phyloP scores from a whole-genome alignment of 2,888 invertebrate genomes.

The Halictus ligatus region DNA sequence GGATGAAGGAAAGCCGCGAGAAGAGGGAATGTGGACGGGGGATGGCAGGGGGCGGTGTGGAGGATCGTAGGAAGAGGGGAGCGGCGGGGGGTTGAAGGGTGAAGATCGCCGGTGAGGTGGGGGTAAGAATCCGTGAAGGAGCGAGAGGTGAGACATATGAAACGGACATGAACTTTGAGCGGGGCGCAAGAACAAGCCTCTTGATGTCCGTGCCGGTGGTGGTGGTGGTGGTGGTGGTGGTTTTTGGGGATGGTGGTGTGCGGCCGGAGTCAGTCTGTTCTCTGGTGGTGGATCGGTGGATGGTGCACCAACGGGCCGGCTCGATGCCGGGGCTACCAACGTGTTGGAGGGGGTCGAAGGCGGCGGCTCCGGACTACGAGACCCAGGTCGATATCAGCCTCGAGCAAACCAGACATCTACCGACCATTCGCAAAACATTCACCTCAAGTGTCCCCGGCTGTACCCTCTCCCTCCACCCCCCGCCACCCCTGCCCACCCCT shows the following conservation, averaged over 20 bases:
- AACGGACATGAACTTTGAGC: conserved; percentile 80
- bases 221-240: conserved; percentile 36
- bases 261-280: conserved; percentile 54
- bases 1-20: conserved; percentile 21
- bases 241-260: conserved; percentile 39
- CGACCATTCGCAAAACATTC: conserved; percentile 84
- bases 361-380: conserved; percentile 76
- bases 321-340: conserved; percentile 2
- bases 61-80: neutral
- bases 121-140: conserved; percentile 66
- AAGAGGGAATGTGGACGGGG: neutral
- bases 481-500: conserved; percentile 4
- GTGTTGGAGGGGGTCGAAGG: conserved; percentile 69
- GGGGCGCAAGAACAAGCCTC: conserved; percentile 67
- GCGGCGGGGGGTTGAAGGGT: neutral
- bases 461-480: conserved; percentile 61
- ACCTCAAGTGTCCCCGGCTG: conserved; percentile 83
- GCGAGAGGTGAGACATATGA: conserved; percentile 80
- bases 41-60: neutral
- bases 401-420: conserved; percentile 84
- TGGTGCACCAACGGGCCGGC: conserved; percentile 23
- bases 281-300: conserved; percentile 60
- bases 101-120: conserved; percentile 50
- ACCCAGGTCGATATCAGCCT: conserved; percentile 83
- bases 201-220: conserved; percentile 47